phyloP scores from a whole-genome alignment of 2,888 invertebrate genomes.

The Laothoe populi region DNA sequence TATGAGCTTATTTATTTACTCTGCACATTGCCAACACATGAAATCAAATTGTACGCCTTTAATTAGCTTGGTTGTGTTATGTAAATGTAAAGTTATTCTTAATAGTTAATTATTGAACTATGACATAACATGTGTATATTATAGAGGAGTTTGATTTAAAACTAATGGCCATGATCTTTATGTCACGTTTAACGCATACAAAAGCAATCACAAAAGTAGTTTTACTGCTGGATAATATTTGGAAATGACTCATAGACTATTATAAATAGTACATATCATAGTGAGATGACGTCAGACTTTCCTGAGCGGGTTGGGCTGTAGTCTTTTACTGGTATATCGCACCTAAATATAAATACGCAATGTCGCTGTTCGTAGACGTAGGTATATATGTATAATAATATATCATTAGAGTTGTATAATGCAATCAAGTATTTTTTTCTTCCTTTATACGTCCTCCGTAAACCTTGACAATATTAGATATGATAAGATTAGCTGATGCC shows the following conservation, averaged over 20 bases:
- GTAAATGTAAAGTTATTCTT: no score
- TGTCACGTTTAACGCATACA: background rate
- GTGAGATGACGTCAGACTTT: slow-evolving; percentile 13
- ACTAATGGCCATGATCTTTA: slow-evolving; percentile 21
- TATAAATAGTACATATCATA: background rate
- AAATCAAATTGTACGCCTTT: no score
- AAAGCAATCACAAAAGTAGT: background rate
- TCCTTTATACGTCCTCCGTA: slow-evolving; percentile 7
- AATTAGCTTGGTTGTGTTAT: no score
- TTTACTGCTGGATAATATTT: slow-evolving; percentile 2
- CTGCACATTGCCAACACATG: no score
- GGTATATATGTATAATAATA: background rate
- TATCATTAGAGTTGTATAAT: background rate
- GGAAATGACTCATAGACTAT: slow-evolving; percentile 1
- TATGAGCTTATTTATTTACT: no score
- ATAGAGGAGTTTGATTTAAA: background rate
- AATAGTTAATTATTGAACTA: no score
- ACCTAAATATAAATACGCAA: background rate
- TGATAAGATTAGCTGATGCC: slow-evolving; percentile 23
- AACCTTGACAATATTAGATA: slow-evolving; percentile 16
- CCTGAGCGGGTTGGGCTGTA: background rate
- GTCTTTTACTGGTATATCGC: background rate
- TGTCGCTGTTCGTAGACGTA: background rate
- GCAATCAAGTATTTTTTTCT: slow-evolving; percentile 3
- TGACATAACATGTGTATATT: no score